Evolutionary conservation across 2,113 vertebrate genomes (phyloP).

Genomic region (Sarotherodon lohbergeri): DNA sequence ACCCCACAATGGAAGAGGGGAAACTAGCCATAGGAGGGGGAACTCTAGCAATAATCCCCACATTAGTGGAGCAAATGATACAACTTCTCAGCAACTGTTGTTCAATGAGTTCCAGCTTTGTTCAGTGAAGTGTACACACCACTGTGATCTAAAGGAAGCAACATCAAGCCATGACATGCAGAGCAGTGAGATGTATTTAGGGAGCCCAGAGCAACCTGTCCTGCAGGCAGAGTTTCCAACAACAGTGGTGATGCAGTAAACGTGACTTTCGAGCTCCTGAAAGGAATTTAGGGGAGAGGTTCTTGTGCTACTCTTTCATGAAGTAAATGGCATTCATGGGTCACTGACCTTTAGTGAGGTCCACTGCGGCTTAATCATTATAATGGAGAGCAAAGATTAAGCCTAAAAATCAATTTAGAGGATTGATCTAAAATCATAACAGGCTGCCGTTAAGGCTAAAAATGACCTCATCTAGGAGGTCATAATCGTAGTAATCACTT

Average conservation of each 20-base stretch:
- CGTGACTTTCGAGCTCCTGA: slow-evolving; percentile 3
- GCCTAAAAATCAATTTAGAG: neutral
- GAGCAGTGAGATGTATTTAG: neutral
- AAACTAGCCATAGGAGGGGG: neutral
- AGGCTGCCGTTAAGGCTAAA: neutral
- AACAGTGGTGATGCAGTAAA: neutral
- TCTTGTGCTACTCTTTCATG: neutral
- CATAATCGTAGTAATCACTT: neutral
- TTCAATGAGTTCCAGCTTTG: neutral
- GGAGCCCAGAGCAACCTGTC: slow-evolving; percentile 10
- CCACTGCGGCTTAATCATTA: neutral
- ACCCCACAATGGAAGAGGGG: slow-evolving; percentile 23
- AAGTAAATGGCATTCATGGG: neutral
- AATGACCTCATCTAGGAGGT: neutral
- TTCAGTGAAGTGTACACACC: neutral
- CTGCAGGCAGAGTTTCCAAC: neutral
- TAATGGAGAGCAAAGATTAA: neutral
- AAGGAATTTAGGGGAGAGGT: neutral
- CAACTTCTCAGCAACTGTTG: neutral
- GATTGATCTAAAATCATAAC: neutral
- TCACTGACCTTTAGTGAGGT: neutral
- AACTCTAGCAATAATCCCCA: slow-evolving; percentile 10
- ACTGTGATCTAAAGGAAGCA: neutral
- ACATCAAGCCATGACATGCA: slow-evolving; percentile 20
- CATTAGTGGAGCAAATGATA: slow-evolving; percentile 12